Percentiles rank a stretch among this genome's conserved stretches.
phyloP scores from a whole-genome alignment of 2,888 invertebrate species.

The Trypoxylon attenuatum region DNA sequence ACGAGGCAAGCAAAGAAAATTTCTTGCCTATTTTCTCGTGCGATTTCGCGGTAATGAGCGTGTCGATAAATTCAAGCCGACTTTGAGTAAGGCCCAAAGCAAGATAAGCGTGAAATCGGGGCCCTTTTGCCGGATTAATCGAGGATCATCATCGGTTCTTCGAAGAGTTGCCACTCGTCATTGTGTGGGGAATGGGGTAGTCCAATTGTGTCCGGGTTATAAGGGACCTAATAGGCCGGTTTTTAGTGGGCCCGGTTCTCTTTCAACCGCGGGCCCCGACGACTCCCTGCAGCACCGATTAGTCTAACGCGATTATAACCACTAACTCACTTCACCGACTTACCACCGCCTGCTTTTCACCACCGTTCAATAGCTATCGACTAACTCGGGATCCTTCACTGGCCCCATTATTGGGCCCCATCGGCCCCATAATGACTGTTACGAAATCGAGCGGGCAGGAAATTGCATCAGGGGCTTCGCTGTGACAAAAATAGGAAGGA shows the following conservation, averaged over 20 bases:
- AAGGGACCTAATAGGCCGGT: slow-evolving; percentile 59
- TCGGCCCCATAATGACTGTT: slow-evolving; percentile 52
- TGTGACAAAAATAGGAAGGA: no score
- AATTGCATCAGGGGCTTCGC: neutral
- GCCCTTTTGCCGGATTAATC: no score
- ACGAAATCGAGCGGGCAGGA: slow-evolving; percentile 17
- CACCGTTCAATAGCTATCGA: slow-evolving; percentile 38
- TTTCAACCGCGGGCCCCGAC: slow-evolving; percentile 44
- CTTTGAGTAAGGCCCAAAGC: no score
- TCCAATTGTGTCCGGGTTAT: slow-evolving; percentile 40
- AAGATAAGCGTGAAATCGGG: slow-evolving; percentile 48
- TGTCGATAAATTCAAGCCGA: no score
- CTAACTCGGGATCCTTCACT: slow-evolving; percentile 32
- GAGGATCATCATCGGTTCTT: no score
- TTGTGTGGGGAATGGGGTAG: slow-evolving; percentile 46
- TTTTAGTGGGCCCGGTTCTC: slow-evolving; percentile 60
- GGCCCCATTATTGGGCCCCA: slow-evolving; percentile 36
- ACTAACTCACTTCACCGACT: slow-evolving; percentile 62
- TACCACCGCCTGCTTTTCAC: slow-evolving; percentile 19
- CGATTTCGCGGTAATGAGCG: no score
- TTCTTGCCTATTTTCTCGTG: no score
- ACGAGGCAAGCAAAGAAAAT: no score
- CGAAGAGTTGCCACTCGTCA: slow-evolving; percentile 44
- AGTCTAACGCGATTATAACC: slow-evolving; percentile 69
- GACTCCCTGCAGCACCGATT: slow-evolving; percentile 62